These are phyloP conservation scores for Mantis religiosa DNA, from an alignment of 2,888 invertebrate species.

Conservation along the genomic window DNA sequence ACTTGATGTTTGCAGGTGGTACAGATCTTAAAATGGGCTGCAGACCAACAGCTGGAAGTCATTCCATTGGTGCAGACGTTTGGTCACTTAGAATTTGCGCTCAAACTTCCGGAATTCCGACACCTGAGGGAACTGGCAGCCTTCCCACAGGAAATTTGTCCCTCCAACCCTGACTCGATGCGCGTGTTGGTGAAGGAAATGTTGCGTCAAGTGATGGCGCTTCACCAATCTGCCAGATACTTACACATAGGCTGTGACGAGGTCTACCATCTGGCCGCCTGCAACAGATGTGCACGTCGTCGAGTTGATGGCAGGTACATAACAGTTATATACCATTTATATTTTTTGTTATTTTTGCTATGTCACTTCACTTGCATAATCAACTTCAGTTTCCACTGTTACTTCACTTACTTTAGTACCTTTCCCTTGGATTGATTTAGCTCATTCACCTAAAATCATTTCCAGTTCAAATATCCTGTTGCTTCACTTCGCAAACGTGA, in stretches of 20 bases:
- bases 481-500: too few species aligned
- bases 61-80: constrained; percentile 52
- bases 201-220: constrained; percentile 39
- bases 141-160: constrained; percentile 48
- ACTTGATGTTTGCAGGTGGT: constrained; percentile 31
- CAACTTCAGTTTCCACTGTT: too few species aligned
- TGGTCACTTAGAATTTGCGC: constrained; percentile 49
- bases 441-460: too few species aligned
- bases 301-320: constrained; percentile 27
- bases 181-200: constrained; percentile 34
- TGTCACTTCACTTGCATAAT: too few species aligned
- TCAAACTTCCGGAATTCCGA: constrained; percentile 45
- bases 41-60: constrained; percentile 42
- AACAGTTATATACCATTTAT: too few species aligned
- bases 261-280: constrained; percentile 42
- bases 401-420: too few species aligned
- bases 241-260: constrained; percentile 51
- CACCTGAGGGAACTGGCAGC: constrained; percentile 44
- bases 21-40: constrained; percentile 39
- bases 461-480: too few species aligned
- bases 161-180: constrained; percentile 42
- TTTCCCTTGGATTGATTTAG: too few species aligned
- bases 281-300: constrained; percentile 36
- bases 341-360: too few species aligned
- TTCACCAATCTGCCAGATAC: constrained; percentile 39